Base-by-base conservation (phyloP, 1,140 invertebrate species). In the Teleopsis dalmanni region DNA sequence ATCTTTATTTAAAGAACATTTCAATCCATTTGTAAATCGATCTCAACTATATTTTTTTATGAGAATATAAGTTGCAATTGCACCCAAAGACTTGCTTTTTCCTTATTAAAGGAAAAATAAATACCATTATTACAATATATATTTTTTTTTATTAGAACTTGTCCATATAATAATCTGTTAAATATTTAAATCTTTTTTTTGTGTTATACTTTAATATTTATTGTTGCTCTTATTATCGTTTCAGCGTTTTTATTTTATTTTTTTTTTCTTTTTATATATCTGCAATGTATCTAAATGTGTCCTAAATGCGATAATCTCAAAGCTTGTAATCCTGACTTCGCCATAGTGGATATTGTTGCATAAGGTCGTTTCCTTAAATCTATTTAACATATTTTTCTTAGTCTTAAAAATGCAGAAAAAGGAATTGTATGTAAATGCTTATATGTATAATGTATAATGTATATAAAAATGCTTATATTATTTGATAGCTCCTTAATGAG, bases 201-300 rank as follows among this genome's bases (percentile, higher is more conserved):
- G 10, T 27, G 41, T 29, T 29, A 43, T 29, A 29, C 41, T 27
- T 43, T 34, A 46, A 46, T 46, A 34, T 46, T 33, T 46, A 46
- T 29, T 46, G 33, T 54, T 65, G 58, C 62, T 65, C 62, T 65
- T 65, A 65, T 65, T 65, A 65, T 65, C 62, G 62, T 65, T 65
- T 65, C 62, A 65, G 62, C 62, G 62, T 65, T 58, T 65, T 65
- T 63, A 65, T 62, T 62, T 65, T 55, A 62, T 62, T 64, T 65
- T 62, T 65, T 62, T 65, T 65, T 62, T 65, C 56, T 63, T 63
- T 65, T 65, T 64, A 57, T 64, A 54, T 65, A 61, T 65, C 34
- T 65, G n/a, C n/a, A n/a, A n/a, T n/a, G n/a, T n/a, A 58, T 59
- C 57, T 40, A 37, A 47, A 37, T 14, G 33, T 47, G 45, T 14